A percentile compares a stretch with the other conserved stretches of the same genome.
These are phyloP conservation scores for Phalacrocorax brasilianus DNA, from an alignment of 2,113 vertebrate species.

Conservation along the genomic window DNA sequence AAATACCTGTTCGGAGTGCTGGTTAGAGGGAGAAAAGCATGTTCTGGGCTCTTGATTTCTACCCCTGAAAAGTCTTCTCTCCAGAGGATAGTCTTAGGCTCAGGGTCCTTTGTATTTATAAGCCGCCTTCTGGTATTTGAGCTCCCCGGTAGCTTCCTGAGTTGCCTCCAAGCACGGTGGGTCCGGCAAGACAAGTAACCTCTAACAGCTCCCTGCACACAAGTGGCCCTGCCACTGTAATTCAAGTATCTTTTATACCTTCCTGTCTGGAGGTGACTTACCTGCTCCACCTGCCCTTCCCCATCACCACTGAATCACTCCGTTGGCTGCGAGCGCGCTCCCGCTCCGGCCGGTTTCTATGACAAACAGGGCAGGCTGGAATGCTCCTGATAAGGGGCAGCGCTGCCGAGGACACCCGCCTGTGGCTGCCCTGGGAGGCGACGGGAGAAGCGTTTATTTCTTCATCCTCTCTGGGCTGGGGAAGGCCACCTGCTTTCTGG, in stretches of 20 bases:
- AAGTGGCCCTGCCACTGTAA: not conserved
- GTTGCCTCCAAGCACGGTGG: not conserved
- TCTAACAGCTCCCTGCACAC: not conserved
- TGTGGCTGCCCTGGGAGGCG: rapidly evolving
- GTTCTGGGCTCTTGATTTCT: not conserved
- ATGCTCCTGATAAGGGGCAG: slow-evolving; percentile 6
- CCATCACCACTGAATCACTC: slow-evolving; percentile 6
- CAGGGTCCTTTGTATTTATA: not conserved
- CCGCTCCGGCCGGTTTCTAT: not conserved
- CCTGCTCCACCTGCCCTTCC: slow-evolving; percentile 55
- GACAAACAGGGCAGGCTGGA: slow-evolving; percentile 42
- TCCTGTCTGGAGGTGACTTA: slow-evolving; percentile 39
- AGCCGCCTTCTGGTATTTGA: not conserved
- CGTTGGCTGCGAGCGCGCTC: not conserved
- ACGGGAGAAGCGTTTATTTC: not conserved
- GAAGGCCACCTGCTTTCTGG: not conserved
- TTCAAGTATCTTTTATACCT: slow-evolving; percentile 50
- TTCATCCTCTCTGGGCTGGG: not conserved
- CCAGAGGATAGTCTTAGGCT: not conserved
- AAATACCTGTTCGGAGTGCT: slow-evolving; percentile 44
- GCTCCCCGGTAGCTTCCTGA: not conserved
- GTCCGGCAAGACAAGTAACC: not conserved
- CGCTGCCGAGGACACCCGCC: not conserved
- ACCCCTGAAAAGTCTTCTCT: not conserved
- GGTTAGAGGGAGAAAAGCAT: slow-evolving; percentile 13